These are phyloP conservation scores for Drosophila tripunctata DNA, from an alignment of 2,888 invertebrate genomes.

Conservation along the genomic window DNA sequence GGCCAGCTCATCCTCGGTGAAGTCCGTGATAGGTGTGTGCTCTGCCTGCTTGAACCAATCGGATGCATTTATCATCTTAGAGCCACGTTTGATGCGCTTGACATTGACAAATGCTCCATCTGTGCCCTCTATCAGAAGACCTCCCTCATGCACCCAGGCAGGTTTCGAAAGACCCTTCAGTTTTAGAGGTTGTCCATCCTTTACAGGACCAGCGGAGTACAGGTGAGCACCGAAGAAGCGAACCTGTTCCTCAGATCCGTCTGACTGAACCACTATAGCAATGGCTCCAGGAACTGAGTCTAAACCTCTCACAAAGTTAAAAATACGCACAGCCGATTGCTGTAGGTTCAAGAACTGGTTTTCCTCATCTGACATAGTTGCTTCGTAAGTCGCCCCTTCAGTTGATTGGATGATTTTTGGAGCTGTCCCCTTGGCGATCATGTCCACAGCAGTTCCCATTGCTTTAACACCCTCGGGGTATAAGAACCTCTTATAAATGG, in stretches of 20 bases:
- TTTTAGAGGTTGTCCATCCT: conserved; percentile 86
- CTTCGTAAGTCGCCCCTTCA: conserved; percentile 96
- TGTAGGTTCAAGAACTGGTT: conserved; percentile 91
- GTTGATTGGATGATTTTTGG: conserved; percentile 91
- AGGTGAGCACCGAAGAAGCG: conserved; percentile 91
- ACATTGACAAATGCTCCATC: conserved; percentile 92
- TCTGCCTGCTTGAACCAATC: conserved; percentile 88
- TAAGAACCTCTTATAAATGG: conserved; percentile 94
- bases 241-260: conserved; percentile 86
- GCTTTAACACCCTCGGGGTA: conserved; percentile 92
- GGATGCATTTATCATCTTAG: conserved; percentile 92
- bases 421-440: conserved; percentile 93
- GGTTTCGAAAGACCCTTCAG: conserved; percentile 87
- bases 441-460: conserved; percentile 92
- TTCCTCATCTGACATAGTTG: conserved; percentile 93
- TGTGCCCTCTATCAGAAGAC: conserved; percentile 91
- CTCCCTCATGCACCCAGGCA: conserved; percentile 90
- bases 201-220: conserved; percentile 73
- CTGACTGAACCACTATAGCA: conserved; percentile 85
- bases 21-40: conserved; percentile 86
- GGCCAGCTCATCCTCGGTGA: conserved; percentile 90
- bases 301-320: conserved; percentile 96
- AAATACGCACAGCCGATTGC: conserved; percentile 89
- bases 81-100: conserved; percentile 90
- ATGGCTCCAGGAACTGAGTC: conserved; percentile 98